Percentiles rank a stretch among this genome's conserved stretches.
phyloP scores from a whole-genome alignment of 2,113 vertebrate species.

The Salvator merianae region DNA sequence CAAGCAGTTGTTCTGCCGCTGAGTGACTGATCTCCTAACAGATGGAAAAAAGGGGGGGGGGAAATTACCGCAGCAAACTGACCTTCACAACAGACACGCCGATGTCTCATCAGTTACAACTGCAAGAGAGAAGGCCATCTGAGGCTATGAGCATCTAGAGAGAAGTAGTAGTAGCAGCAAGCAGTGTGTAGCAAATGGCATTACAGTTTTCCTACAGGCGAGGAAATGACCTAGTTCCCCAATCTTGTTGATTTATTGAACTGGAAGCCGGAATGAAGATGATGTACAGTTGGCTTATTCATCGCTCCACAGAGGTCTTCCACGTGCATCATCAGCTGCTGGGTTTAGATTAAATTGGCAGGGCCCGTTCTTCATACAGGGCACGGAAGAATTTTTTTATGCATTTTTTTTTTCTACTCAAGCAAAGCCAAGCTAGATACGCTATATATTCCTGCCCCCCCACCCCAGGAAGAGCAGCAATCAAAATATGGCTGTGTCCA shows the following conservation, averaged over 20 bases:
- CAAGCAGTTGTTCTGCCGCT: no score
- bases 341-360: not conserved
- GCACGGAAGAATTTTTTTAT: no score
- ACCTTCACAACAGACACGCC: not conserved
- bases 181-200: not conserved
- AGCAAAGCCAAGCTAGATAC: no score
- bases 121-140: not conserved
- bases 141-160: accelerated
- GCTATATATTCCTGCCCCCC: no score
- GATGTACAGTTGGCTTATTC: not conserved
- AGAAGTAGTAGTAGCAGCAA: not conserved
- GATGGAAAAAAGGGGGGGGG: no score
- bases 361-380: not conserved
- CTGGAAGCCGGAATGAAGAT: not conserved
- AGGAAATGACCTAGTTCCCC: constrained; percentile 26
- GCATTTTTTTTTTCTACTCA: no score
- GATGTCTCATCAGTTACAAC: no score
- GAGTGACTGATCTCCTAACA: no score
- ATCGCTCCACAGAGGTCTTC: not conserved
- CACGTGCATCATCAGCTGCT: not conserved
- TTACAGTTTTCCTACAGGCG: constrained; percentile 23
- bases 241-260: not conserved
- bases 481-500: no score
- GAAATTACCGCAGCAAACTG: not conserved
- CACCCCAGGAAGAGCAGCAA: no score